Percentiles rank a stretch among this genome's conserved stretches.
phyloP scores from a whole-genome alignment of 2,113 vertebrate genomes.

The Tichodroma muraria region DNA sequence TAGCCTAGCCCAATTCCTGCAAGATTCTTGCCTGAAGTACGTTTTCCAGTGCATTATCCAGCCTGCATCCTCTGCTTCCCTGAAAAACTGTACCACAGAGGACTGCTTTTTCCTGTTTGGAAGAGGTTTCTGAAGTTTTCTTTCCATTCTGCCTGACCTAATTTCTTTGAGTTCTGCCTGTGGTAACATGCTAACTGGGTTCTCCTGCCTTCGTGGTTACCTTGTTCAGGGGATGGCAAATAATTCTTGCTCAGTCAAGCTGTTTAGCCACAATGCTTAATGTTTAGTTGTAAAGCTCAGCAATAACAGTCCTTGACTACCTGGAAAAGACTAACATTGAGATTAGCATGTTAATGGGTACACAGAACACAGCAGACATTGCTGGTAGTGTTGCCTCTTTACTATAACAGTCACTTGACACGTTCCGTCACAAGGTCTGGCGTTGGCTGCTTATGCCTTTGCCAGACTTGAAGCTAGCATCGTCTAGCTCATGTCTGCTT shows the following conservation, averaged over 20 bases:
- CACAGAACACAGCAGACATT: not conserved
- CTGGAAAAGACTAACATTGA: not conserved
- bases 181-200: not conserved
- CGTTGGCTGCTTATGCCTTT: not conserved
- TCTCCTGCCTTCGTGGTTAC: not conserved
- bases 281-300: not conserved
- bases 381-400: not conserved
- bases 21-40: not conserved
- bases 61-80: constrained; percentile 4
- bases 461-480: not conserved
- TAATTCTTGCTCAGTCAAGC: not conserved
- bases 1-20: not conserved
- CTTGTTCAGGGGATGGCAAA: not conserved
- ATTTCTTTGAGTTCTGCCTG: not conserved
- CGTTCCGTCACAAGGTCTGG: not conserved
- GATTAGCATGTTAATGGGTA: not conserved
- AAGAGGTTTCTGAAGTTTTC: not conserved
- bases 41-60: not conserved
- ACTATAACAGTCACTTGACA: not conserved
- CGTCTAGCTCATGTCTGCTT: not conserved
- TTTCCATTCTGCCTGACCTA: constrained; percentile 4
- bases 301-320: not conserved
- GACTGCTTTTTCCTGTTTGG: not conserved
- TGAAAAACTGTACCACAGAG: not conserved
- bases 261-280: not conserved